phyloP scores from a whole-genome alignment of 1,140 invertebrate species.

The Polypedilum pembai region DNA sequence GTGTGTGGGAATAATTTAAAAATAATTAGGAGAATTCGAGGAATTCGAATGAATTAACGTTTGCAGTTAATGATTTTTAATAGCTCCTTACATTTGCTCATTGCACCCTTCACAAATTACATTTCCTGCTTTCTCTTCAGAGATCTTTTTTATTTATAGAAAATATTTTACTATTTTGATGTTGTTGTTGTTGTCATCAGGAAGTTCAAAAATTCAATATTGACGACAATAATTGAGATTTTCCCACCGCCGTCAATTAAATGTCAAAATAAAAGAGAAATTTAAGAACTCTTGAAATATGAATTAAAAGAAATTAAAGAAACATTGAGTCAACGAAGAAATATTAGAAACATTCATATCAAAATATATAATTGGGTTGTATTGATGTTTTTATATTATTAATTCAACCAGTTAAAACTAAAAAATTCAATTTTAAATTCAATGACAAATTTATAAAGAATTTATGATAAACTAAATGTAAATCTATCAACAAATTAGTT shows the following conservation, averaged over 20 bases:
- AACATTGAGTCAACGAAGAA: no score
- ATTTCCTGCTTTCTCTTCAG: neutral
- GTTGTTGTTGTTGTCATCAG: slow-evolving; percentile 1
- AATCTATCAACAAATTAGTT: no score
- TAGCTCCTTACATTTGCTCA: neutral
- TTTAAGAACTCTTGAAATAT: neutral
- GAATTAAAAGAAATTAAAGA: neutral
- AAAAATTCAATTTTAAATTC: no score
- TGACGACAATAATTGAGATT: slow-evolving; percentile 3
- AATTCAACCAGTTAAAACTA: no score
- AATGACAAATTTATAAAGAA: no score
- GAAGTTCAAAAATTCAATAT: slow-evolving; percentile 23
- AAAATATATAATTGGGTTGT: no score
- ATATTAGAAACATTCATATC: no score
- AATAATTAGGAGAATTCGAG: slow-evolving; percentile 6
- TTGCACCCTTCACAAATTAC: neutral
- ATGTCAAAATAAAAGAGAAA: neutral
- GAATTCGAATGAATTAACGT: neutral
- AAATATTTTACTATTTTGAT: no score
- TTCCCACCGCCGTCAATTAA: slow-evolving; percentile 11
- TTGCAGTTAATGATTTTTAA: neutral
- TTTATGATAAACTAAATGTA: no score
- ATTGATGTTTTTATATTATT: no score
- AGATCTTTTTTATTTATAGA: neutral
- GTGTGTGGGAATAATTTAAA: slow-evolving; percentile 12